Conservation (phyloP, 2,888 invertebrate species). For the Eristalis arbustorum region DNA sequence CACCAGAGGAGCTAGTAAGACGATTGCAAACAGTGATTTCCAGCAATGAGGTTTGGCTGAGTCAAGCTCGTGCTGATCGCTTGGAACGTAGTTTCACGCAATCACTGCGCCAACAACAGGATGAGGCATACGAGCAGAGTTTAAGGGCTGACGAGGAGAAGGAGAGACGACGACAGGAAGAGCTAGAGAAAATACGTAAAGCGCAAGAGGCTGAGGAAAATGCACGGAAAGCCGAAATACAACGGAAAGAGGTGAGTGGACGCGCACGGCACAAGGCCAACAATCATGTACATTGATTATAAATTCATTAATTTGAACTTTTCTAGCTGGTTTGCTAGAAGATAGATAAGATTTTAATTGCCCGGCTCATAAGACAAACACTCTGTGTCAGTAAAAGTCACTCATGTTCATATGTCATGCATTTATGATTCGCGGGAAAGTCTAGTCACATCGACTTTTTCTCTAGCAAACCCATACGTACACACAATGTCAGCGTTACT, state of each 20-base stretch:
- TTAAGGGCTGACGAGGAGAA: slow-evolving; percentile 96
- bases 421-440: too few species aligned
- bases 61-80: slow-evolving; percentile 91
- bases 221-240: slow-evolving; percentile 81
- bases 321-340: too few species aligned
- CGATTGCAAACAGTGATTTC: slow-evolving; percentile 88
- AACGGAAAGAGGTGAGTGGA: slow-evolving; percentile 78
- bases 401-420: too few species aligned
- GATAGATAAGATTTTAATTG: too few species aligned
- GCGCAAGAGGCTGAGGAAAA: slow-evolving; percentile 81
- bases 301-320: too few species aligned
- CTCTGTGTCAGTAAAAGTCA: too few species aligned
- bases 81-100: slow-evolving; percentile 92
- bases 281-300: too few species aligned
- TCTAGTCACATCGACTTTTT: too few species aligned
- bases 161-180: slow-evolving; percentile 86
- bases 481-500: too few species aligned
- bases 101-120: slow-evolving; percentile 93
- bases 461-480: too few species aligned
- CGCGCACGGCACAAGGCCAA: too few species aligned
- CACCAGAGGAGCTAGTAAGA: slow-evolving; percentile 85
- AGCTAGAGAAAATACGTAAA: slow-evolving; percentile 82
- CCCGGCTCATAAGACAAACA: too few species aligned
- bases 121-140: slow-evolving; percentile 95
- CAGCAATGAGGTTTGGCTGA: slow-evolving; percentile 93